Evolutionary conservation across 2,888 invertebrate genomes (phyloP).

Genomic region (Folsomia candida): DNA sequence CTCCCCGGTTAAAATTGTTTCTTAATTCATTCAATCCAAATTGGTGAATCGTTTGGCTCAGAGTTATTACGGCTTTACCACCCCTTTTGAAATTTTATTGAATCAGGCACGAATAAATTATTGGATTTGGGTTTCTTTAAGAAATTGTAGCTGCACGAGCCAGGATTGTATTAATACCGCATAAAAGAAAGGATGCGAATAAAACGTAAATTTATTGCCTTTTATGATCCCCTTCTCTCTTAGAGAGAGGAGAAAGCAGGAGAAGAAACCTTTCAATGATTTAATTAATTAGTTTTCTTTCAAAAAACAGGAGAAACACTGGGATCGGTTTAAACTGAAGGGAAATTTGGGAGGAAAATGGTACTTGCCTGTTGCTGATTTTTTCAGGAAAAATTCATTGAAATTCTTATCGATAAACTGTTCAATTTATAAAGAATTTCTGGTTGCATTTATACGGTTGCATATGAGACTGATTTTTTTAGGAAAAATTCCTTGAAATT

Average conservation of each 20-base stretch:
- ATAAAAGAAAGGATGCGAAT: not conserved
- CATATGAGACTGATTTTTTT: no score
- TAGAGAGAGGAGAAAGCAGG: no score
- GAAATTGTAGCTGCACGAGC: not conserved
- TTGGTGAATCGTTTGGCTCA: no score
- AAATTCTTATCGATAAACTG: no score
- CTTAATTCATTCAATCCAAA: not conserved
- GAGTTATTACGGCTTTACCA: no score
- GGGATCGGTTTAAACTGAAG: not conserved
- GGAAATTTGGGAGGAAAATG: not conserved
- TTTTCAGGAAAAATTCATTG: no score
- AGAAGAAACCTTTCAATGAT: not conserved
- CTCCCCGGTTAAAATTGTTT: not conserved
- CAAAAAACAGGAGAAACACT: not conserved
- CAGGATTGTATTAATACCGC: not conserved
- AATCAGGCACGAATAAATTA: constrained; percentile 11
- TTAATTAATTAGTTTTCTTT: constrained; percentile 1
- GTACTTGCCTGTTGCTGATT: not conserved
- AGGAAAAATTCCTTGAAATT: no score
- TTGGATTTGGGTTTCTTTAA: not conserved
- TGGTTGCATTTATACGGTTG: no score
- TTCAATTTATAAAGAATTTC: no score
- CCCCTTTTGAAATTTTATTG: not conserved
- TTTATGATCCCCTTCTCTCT: constrained; percentile 1
- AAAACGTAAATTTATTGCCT: constrained; percentile 1